Base-by-base conservation (phyloP, 2,797 vertebrate species). In the Paramormyrops hopkinsi region DNA sequence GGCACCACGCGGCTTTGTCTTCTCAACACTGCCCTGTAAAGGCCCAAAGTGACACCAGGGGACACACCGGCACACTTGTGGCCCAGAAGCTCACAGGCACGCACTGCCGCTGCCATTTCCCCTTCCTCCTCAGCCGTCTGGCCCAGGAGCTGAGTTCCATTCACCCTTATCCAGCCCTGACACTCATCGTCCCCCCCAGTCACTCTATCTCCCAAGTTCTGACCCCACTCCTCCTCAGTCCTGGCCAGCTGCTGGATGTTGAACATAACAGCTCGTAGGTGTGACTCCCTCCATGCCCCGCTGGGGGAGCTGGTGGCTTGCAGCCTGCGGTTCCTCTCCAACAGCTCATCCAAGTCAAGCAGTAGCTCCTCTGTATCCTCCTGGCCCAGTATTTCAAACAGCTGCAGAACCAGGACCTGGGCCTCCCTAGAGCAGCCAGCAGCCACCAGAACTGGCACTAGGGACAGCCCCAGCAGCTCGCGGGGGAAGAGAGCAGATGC, bases 361-460 rank as follows among this genome's bases (percentile, higher is more conserved):
- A 97, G 93, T 79, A 98, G 95, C 12, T 94, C 94, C 0, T 93
- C 69, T 0, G 97, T 95, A 9, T 93, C 93, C 0, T 62, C 17
- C 33, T 93, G 73, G 0, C 97, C 97, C 29, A 97, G 91, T 50
- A 95, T 90, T 37, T 44, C 62, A 0, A 93, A 94, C 25, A 98
- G 93, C 51, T 88, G 92, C 90, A 94, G 90, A 48, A 94, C 91
- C 50, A 97, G 92, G 0, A 82, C 88, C 29, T 94, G 90, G 0
- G 95, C 96, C 51, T 97, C 95, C 2, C 86, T 4, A 0, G 85
- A 88, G 82, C 98, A 99, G 88, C 94, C 94, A 0, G 94, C 94
- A 22, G 93, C 91, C 7, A 94, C 95, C 91, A 99, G 91, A 3
- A 96, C 96, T 0, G 97, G 96, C 0, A 95, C 94, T 84, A 98